These are phyloP conservation scores for Diphyllodes magnificus DNA, from an alignment of 2,113 vertebrate genomes.

Conservation along the genomic window DNA sequence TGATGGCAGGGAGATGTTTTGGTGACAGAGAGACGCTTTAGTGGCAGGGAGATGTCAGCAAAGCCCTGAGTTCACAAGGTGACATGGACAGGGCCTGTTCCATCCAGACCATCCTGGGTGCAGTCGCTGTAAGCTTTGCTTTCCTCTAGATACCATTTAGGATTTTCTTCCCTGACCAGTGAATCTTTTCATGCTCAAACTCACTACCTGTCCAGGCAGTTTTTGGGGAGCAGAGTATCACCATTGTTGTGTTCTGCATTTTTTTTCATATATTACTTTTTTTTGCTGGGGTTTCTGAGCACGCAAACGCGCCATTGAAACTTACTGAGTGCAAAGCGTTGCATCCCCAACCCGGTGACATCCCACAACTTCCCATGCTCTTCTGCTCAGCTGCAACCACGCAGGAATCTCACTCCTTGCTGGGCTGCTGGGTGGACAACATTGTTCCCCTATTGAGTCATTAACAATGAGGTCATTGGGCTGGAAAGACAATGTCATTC, in stretches of 20 bases:
- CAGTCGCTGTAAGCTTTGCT: background rate
- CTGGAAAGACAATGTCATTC: conserved; percentile 56
- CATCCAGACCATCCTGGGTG: background rate
- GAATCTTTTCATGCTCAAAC: background rate
- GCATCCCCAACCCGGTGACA: background rate
- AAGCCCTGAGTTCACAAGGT: background rate
- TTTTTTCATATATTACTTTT: rapidly evolving
- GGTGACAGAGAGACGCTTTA: background rate
- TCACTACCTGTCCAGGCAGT: background rate
- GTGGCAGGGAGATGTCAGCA: background rate
- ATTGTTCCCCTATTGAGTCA: conserved; percentile 58
- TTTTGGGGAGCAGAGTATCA: background rate
- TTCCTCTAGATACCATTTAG: background rate
- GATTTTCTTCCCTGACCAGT: background rate
- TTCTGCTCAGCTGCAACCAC: conserved; percentile 15
- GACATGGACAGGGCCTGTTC: rapidly evolving
- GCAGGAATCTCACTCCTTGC: conserved; percentile 38
- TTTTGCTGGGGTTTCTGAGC: background rate
- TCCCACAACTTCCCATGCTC: conserved; percentile 30
- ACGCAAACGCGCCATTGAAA: background rate
- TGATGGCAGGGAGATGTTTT: background rate
- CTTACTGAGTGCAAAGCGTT: background rate
- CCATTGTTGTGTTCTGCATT: background rate
- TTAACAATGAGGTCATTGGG: conserved; percentile 45
- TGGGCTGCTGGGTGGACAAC: conserved; percentile 54